Evolutionary conservation across 2,113 vertebrate genomes (phyloP).

Genomic region (Coregonus clupeaformis): DNA sequence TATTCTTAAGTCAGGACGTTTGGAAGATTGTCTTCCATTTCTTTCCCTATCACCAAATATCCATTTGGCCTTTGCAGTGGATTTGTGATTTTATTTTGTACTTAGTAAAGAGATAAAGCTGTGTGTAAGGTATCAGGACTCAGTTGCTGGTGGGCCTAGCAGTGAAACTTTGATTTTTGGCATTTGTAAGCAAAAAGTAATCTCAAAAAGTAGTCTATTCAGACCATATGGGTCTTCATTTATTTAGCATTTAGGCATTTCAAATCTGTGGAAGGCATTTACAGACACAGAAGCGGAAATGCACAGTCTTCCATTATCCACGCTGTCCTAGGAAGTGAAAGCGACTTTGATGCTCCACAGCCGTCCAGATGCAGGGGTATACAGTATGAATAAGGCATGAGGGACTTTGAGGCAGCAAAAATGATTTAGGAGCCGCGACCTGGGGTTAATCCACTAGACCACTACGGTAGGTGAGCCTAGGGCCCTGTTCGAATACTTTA

Average conservation of each 20-base stretch:
- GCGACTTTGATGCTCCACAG: neutral
- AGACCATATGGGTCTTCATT: neutral
- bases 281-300: neutral
- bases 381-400: conserved; percentile 29
- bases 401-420: conserved; percentile 14
- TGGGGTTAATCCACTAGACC: neutral
- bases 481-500: conserved; percentile 1
- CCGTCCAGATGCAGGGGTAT: neutral
- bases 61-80: too few relatives aligned
- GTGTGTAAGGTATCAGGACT: too few relatives aligned
- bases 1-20: neutral
- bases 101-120: too few relatives aligned
- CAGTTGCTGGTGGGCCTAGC: neutral
- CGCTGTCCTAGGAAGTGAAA: neutral
- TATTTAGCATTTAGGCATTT: neutral
- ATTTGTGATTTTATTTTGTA: too few relatives aligned
- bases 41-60: too few relatives aligned
- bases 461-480: neutral
- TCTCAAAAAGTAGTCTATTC: neutral
- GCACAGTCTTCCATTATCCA: conserved; percentile 7
- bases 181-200: neutral
- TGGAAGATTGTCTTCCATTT: neutral
- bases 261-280: conserved; percentile 5
- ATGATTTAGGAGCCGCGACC: neutral
- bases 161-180: neutral